phyloP scores from a whole-genome alignment of 2,113 vertebrate genomes.

The Calidris pugnax region DNA sequence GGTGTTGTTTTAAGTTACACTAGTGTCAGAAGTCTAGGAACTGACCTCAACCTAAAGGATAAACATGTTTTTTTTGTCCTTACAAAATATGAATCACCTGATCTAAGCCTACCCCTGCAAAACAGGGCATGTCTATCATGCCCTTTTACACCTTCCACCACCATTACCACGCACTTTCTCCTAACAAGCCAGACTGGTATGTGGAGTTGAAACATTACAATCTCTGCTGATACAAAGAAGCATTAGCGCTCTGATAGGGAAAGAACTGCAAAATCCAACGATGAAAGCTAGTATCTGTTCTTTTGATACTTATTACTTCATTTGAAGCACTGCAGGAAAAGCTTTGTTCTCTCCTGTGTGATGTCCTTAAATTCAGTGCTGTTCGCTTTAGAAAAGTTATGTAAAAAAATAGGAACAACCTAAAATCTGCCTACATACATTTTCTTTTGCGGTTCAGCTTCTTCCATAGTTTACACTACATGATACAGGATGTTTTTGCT shows the following conservation, averaged over 20 bases:
- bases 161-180: background rate
- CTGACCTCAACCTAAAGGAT: background rate
- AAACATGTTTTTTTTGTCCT: background rate
- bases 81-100: background rate
- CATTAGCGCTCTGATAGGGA: background rate
- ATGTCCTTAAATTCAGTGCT: background rate
- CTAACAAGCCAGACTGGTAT: background rate
- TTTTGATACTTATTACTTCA: background rate
- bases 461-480: background rate
- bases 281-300: background rate
- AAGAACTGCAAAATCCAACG: background rate
- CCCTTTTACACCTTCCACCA: background rate
- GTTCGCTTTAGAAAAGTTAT: background rate
- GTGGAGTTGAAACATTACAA: background rate
- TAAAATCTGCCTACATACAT: background rate
- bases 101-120: background rate
- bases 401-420: background rate
- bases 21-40: background rate
- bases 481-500: background rate
- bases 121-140: background rate
- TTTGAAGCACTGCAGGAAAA: background rate
- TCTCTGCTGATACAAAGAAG: background rate
- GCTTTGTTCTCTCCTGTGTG: background rate
- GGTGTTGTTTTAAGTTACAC: background rate
- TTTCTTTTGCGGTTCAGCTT: background rate